Conservation (phyloP, 2,797 vertebrate species). For the Sebastes kiyomatsui region DNA sequence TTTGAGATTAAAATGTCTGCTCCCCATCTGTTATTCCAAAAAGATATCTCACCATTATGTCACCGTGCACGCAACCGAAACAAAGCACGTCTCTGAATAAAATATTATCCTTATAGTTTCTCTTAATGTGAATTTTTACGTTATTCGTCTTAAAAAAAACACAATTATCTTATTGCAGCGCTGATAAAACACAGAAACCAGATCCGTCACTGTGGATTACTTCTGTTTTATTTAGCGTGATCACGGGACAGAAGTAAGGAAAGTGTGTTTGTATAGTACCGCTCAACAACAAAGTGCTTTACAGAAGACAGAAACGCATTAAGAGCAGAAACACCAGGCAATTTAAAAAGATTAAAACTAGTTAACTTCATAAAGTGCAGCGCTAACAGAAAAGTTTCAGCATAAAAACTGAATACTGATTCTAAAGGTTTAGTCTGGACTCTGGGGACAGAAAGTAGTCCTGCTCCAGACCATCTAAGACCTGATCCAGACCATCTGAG, state of each 20-base stretch:
- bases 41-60: constrained; percentile 5
- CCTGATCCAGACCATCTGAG: too few species aligned
- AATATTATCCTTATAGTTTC: rapidly evolving
- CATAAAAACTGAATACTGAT: too few species aligned
- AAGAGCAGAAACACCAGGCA: background rate
- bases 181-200: background rate
- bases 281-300: background rate
- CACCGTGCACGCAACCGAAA: background rate
- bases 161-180: background rate
- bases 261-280: background rate
- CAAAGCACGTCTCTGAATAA: background rate
- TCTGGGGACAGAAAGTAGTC: too few species aligned
- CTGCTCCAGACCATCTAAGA: rapidly evolving
- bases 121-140: background rate
- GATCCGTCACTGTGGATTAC: too few species aligned
- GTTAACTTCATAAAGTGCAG: too few species aligned
- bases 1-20: constrained; percentile 9
- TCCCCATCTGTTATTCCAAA: constrained; percentile 15
- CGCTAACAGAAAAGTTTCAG: too few species aligned
- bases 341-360: background rate
- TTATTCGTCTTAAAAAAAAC: background rate
- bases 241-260: background rate
- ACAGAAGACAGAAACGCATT: background rate
- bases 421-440: too few species aligned
- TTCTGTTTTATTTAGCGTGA: background rate